phyloP scores from a whole-genome alignment of 2,797 vertebrate species.

The Antennarius maculatus region DNA sequence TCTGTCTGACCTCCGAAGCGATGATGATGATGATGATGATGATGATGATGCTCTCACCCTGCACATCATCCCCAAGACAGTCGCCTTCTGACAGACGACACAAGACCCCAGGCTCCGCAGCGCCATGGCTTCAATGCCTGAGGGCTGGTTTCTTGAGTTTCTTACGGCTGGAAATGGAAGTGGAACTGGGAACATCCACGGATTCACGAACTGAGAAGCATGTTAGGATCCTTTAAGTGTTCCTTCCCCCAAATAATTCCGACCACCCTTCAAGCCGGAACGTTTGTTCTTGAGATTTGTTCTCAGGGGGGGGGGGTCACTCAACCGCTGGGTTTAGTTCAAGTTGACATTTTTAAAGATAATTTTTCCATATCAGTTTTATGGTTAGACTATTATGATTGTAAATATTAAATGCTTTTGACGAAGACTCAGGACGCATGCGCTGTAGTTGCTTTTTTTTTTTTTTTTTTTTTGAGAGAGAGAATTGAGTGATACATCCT shows the following conservation, averaged over 20 bases:
- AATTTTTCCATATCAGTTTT: too few species aligned
- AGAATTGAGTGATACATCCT: slow-evolving; percentile 12
- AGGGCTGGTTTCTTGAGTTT: rapidly evolving
- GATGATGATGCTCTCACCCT: slow-evolving; percentile 69
- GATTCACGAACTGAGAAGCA: neutral
- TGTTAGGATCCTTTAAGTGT: neutral
- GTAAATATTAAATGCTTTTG: neutral
- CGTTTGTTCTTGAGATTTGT: neutral
- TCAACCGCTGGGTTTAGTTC: too few species aligned
- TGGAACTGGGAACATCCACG: neutral
- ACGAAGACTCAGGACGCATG: too few species aligned
- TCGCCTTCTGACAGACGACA: slow-evolving; percentile 40
- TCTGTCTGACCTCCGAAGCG: slow-evolving; percentile 44
- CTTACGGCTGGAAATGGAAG: neutral
- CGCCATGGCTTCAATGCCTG: slow-evolving; percentile 53
- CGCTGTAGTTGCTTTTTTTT: too few species aligned
- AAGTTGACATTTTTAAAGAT: too few species aligned
- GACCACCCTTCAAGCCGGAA: slow-evolving; percentile 50
- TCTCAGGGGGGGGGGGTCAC: slow-evolving; percentile 4
- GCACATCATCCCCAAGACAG: slow-evolving; percentile 27
- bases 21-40: too few species aligned
- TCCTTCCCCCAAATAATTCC: slow-evolving; percentile 77
- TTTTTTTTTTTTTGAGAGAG: neutral
- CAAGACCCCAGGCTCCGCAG: slow-evolving; percentile 29
- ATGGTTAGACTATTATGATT: neutral